Conservation (phyloP, 2,888 invertebrate species). For the Merodon equestris region DNA sequence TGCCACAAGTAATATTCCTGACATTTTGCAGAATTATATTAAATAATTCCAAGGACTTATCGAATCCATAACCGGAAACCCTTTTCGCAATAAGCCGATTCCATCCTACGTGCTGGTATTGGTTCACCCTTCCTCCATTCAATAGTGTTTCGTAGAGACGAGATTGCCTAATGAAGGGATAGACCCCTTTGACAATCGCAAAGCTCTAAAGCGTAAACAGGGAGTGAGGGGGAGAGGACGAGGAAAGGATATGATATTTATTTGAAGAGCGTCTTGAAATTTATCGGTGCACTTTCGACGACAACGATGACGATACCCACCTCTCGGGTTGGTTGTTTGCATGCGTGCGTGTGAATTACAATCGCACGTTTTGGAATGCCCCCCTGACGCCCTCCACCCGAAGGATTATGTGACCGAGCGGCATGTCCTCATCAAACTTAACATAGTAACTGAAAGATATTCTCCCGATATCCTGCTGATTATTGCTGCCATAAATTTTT, state of each 20-base stretch:
- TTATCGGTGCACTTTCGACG: constrained; percentile 39
- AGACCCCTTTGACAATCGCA: constrained; percentile 40
- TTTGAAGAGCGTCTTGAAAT: constrained; percentile 43
- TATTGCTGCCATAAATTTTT: constrained; percentile 76
- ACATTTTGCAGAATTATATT: constrained; percentile 64
- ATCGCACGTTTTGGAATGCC: constrained; percentile 28
- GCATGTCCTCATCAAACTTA: constrained; percentile 53
- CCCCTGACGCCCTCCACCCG: constrained; percentile 24
- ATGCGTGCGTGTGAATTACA: constrained; percentile 19
- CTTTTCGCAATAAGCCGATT: constrained; percentile 61
- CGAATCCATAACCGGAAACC: constrained; percentile 65
- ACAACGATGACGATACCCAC: neutral
- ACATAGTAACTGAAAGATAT: constrained; percentile 61
- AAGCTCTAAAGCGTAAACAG: neutral
- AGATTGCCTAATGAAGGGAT: constrained; percentile 14
- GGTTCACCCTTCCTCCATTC: neutral
- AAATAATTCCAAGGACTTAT: constrained; percentile 66
- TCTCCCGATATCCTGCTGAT: constrained; percentile 70
- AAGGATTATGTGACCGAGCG: too few relatives aligned
- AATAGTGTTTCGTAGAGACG: too few relatives aligned
- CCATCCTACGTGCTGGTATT: constrained; percentile 42
- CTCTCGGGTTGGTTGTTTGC: neutral
- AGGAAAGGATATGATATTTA: neutral
- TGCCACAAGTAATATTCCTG: constrained; percentile 50
- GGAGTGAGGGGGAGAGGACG: too few relatives aligned